Evolutionary conservation across 2,113 vertebrate genomes (phyloP).

Genomic region (Calyptommatus sinebrachiatus): DNA sequence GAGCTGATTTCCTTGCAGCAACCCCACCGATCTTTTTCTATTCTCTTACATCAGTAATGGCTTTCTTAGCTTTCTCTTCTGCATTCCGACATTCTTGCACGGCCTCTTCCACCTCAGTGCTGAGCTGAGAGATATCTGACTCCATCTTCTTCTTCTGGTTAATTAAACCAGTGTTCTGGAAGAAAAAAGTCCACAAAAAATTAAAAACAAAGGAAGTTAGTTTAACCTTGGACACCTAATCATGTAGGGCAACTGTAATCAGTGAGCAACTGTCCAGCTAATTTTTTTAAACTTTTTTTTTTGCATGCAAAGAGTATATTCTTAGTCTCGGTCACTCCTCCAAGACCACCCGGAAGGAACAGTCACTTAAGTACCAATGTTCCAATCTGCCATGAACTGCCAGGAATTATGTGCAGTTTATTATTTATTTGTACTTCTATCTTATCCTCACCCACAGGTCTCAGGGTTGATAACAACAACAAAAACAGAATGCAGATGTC

Average conservation of each 20-base stretch:
- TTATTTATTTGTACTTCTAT: too few species aligned
- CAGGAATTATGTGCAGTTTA: too few species aligned
- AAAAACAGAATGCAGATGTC: too few species aligned
- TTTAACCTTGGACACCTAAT: not conserved
- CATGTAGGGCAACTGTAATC: too few species aligned
- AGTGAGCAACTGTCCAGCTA: not conserved
- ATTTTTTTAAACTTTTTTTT: too few species aligned
- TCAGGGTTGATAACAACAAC: too few species aligned
- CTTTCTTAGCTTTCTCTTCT: constrained; percentile 93
- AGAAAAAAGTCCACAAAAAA: constrained; percentile 7
- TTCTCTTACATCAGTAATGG: constrained; percentile 86
- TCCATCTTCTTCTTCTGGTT: constrained; percentile 95
- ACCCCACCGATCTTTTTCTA: fast-evolving
- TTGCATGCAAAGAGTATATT: not conserved
- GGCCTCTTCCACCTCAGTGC: constrained; percentile 83
- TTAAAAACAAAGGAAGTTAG: not conserved
- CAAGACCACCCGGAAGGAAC: too few species aligned
- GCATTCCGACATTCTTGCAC: constrained; percentile 87
- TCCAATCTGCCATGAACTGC: too few species aligned
- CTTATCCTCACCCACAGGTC: too few species aligned
- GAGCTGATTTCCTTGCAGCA: not conserved
- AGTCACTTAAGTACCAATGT: too few species aligned
- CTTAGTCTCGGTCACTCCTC: too few species aligned
- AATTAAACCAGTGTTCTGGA: constrained; percentile 86
- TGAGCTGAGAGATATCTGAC: constrained; percentile 79